Evolutionary conservation across 2,797 vertebrate genomes (phyloP), one percentile per base, ranked within the genome.

Genomic region (Muscicapa comitata): DNA sequence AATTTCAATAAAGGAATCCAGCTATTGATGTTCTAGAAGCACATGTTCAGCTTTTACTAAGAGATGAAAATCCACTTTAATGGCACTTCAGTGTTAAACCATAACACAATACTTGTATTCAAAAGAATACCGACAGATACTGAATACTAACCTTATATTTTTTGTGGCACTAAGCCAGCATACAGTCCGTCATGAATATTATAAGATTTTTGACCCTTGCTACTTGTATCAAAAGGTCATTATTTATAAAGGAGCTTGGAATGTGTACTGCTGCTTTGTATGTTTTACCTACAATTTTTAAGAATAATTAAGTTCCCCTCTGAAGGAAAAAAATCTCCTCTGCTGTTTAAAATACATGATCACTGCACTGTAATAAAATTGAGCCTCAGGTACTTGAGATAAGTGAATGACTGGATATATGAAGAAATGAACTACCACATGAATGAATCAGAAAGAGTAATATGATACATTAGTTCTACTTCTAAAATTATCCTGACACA

Each of bases 381-480:
- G 86, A 90, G 75, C 57, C 86, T 91, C 83, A 79, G 48, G 59
- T 91, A 71, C 73, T 89, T 90, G 70, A 97, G 86, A 78, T 92
- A 97, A 97, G 82, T 72, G 55, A 93, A 95, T 82, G 88, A 94
- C 9, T 90, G 71, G 71, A 70, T 63, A 38, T 50, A 29, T 45
- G 63, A 77, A 82, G 61, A 96, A 93, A 95, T 91, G 87, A 95
- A 79, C 76, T 79, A 86, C 61, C 43, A 87, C 18, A 94, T 45
- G 57, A 95, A 79, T 83, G 65, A 95, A 94, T 94, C 88, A 80
- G 65, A 86, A 83, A 85, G 73, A 94, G 86, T 85, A 96, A 78
- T 57, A 89, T 5, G 48, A 92, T 87, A 97, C 70, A 90, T 50
- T 71, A 87, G 47, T 35, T 94, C 67, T 86, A 68, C 45, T 53